Evolutionary conservation across 2,113 vertebrate genomes (phyloP).

Genomic region (Cephalopterus ornatus): DNA sequence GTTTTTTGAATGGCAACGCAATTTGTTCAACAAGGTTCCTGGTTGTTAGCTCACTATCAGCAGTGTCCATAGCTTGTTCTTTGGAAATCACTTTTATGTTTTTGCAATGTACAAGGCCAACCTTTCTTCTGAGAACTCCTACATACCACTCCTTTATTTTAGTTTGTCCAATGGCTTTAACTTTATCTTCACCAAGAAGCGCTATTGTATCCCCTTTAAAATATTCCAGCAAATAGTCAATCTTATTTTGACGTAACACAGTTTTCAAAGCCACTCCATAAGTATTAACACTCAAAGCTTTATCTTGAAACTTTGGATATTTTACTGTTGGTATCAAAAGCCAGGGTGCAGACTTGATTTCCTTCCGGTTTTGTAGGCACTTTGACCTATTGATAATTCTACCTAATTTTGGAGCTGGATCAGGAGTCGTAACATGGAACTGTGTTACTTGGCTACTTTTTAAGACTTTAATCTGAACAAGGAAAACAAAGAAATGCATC

Average conservation of each 20-base stretch:
- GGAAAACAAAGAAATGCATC: conserved; percentile 82
- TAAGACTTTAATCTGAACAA: conserved; percentile 74
- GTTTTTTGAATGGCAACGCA: conserved; percentile 86
- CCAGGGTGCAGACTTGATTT: conserved; percentile 71
- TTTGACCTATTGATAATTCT: conserved; percentile 68
- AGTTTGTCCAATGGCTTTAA: conserved; percentile 90
- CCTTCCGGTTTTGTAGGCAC: conserved; percentile 64
- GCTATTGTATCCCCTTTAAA: conserved; percentile 95
- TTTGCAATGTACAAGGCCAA: conserved; percentile 91
- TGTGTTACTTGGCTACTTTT: conserved; percentile 63
- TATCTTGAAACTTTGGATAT: conserved; percentile 82
- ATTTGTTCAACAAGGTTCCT: conserved; percentile 86
- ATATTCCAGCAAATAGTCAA: conserved; percentile 93
- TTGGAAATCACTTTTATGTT: conserved; percentile 89
- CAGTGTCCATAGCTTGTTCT: conserved; percentile 86
- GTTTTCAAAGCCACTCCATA: conserved; percentile 90
- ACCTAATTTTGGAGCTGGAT: conserved; percentile 79
- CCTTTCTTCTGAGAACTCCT: conserved; percentile 84
- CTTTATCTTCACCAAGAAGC: conserved; percentile 84
- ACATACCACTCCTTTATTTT: conserved; percentile 97
- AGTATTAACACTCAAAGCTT: conserved; percentile 74
- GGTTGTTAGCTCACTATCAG: conserved; percentile 78
- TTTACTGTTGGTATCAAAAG: conserved; percentile 73
- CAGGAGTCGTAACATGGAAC: conserved; percentile 83
- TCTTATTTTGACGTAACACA: conserved; percentile 86